These are phyloP conservation scores for Caenorhabditis sp. DNA, from an alignment of 2,888 invertebrate genomes.

Conservation along the genomic window DNA sequence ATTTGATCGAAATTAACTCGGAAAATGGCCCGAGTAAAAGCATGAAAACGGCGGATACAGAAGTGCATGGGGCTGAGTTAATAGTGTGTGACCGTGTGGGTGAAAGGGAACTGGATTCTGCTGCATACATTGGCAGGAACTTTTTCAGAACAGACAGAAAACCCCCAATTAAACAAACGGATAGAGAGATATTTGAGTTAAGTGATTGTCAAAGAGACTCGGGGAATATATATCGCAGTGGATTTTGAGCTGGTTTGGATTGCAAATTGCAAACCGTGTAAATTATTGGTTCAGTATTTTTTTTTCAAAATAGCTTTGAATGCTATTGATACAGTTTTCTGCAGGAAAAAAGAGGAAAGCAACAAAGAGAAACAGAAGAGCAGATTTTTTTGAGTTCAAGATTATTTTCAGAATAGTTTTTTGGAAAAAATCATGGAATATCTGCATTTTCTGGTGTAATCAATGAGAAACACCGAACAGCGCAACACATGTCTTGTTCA, in stretches of 20 bases:
- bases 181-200: conserved; percentile 1
- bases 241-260: too few species aligned
- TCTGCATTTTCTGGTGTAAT: neutral
- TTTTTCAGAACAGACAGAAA: conserved; percentile 7
- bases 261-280: too few species aligned
- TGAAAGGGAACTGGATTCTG: conserved; percentile 41
- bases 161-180: conserved; percentile 7
- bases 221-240: too few species aligned
- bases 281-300: too few species aligned
- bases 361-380: too few species aligned
- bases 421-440: too few species aligned
- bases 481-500: neutral
- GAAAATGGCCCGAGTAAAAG: conserved; percentile 17
- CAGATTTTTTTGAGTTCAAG: too few species aligned
- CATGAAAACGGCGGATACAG: conserved; percentile 4
- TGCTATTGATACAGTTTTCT: too few species aligned
- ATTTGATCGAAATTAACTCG: conserved; percentile 38
- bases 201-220: neutral
- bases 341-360: too few species aligned
- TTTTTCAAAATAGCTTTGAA: too few species aligned
- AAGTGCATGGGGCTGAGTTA: conserved; percentile 49
- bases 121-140: conserved; percentile 21
- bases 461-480: neutral
- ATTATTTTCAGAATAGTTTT: too few species aligned
- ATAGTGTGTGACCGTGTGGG: conserved; percentile 46